Percentiles rank a stretch among this genome's conserved stretches.
These are phyloP conservation scores for Phaetusa simplex DNA, from an alignment of 2,113 vertebrate species.

Conservation along the genomic window DNA sequence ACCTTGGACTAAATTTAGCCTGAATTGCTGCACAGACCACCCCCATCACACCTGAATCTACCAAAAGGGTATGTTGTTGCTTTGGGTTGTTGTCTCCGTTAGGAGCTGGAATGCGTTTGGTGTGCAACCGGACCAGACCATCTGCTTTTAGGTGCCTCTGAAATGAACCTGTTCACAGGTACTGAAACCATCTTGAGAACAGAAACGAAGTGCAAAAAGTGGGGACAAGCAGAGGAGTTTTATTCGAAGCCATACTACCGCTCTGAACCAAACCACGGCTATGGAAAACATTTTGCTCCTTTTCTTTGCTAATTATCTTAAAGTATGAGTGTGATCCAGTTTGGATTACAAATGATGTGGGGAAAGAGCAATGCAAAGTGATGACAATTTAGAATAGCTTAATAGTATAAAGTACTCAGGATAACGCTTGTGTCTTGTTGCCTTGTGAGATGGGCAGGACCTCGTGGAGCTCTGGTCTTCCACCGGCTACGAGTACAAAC, in stretches of 20 bases:
- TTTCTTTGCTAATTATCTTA: neutral
- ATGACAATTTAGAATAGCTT: neutral
- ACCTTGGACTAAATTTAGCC: neutral
- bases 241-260: rapidly evolving
- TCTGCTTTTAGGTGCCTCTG: neutral
- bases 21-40: neutral
- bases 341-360: neutral
- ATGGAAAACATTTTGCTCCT: neutral
- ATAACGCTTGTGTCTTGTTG: neutral
- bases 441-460: neutral
- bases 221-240: neutral
- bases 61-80: neutral
- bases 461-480: neutral
- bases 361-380: neutral
- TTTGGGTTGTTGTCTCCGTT: neutral
- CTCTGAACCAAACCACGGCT: neutral
- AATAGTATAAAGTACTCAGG: neutral
- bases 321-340: neutral
- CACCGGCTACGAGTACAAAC: neutral
- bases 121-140: neutral
- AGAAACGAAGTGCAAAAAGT: neutral
- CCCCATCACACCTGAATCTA: neutral
- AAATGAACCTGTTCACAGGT: neutral
- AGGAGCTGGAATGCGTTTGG: neutral
- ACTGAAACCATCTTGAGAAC: neutral